Percentiles rank a stretch among this genome's conserved stretches.
Evolutionary conservation across 2,797 vertebrate species (phyloP).

Genomic region (Manis pentadactyla): DNA sequence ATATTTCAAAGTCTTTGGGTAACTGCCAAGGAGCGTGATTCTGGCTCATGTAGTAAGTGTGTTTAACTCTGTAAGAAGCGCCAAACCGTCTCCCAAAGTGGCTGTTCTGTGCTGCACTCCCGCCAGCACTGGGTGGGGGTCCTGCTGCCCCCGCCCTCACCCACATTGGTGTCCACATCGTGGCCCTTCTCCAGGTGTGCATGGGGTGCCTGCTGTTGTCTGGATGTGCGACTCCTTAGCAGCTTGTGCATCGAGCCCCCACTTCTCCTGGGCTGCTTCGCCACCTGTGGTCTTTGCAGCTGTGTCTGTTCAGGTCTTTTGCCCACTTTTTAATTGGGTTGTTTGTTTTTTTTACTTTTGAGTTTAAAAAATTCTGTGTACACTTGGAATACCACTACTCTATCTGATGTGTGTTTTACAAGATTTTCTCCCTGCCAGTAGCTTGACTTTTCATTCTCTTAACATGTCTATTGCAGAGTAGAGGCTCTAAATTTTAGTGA

Average conservation of each 20-base stretch:
- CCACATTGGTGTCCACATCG: no score
- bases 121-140: neutral
- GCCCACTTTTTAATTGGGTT: neutral
- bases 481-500: neutral
- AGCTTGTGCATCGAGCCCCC: fast-evolving
- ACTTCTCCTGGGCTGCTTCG: neutral
- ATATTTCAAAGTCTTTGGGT: neutral
- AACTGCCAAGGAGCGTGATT: neutral
- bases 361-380: neutral
- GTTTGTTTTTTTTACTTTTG: neutral
- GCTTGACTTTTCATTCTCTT: neutral
- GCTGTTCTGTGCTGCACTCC: fast-evolving
- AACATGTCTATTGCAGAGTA: neutral
- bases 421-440: neutral
- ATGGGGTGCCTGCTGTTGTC: fast-evolving
- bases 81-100: neutral
- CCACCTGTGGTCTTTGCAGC: no score
- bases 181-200: fast-evolving
- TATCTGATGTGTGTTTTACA: neutral
- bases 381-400: neutral
- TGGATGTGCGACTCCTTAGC: neutral
- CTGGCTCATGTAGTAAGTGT: neutral
- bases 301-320: neutral
- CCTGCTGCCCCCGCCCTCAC: fast-evolving
- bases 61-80: neutral